phyloP scores from a whole-genome alignment of 2,113 vertebrate species.

The Stictonetta naevosa region DNA sequence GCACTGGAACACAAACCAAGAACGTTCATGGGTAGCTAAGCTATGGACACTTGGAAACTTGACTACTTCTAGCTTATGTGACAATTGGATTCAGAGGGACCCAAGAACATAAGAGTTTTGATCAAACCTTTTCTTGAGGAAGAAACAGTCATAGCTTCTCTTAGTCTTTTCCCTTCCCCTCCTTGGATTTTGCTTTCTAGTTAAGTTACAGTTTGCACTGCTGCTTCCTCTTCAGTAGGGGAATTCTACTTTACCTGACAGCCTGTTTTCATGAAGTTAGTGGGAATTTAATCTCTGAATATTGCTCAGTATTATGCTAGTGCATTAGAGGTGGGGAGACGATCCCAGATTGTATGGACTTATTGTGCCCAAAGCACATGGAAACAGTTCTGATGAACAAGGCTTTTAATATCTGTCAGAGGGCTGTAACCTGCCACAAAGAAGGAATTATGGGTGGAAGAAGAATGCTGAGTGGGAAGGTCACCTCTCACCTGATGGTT shows the following conservation, averaged over 20 bases:
- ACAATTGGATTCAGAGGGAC: background rate
- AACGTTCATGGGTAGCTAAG: background rate
- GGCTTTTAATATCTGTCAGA: background rate
- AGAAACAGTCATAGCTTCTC: background rate
- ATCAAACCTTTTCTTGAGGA: background rate
- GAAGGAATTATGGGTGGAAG: background rate
- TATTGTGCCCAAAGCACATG: background rate
- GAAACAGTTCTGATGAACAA: background rate
- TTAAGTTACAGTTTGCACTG: background rate
- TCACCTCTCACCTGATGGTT: background rate
- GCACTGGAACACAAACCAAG: background rate
- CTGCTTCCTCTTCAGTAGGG: background rate
- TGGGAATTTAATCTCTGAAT: background rate
- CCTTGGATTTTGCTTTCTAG: background rate
- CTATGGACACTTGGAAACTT: background rate
- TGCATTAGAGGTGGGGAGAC: background rate
- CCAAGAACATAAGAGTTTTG: background rate
- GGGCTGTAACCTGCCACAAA: background rate
- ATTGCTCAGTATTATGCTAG: background rate
- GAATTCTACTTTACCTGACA: background rate
- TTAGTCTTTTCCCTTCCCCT: background rate
- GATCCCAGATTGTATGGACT: background rate
- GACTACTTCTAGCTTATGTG: background rate
- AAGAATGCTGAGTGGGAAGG: background rate
- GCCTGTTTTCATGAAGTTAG: background rate